Percentiles rank a stretch among this genome's conserved stretches.
These are phyloP conservation scores for Subanguina moxae DNA, from an alignment of 1,140 invertebrate species.

Conservation along the genomic window DNA sequence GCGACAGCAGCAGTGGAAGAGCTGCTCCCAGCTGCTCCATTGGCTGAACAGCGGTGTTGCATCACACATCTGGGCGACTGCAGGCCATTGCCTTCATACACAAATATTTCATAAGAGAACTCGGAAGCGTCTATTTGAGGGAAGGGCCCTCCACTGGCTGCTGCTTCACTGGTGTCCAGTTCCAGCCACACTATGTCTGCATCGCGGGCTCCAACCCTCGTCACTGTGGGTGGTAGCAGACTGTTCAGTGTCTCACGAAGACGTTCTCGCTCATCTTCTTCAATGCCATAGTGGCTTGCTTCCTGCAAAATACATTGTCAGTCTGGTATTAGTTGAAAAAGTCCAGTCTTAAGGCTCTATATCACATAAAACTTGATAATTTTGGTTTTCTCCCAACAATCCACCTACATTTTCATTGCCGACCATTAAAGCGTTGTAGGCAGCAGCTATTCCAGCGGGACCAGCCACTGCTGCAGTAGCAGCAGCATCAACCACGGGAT, in stretches of 20 bases:
- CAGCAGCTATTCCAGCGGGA: neutral
- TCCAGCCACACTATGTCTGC: conserved; percentile 51
- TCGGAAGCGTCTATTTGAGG: conserved; percentile 55
- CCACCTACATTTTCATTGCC: neutral
- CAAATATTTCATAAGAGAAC: conserved; percentile 49
- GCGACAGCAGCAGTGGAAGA: neutral
- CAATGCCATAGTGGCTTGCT: conserved; percentile 27
- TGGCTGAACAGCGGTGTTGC: conserved; percentile 13
- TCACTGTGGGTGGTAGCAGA: conserved; percentile 38
- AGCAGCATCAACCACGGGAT: neutral
- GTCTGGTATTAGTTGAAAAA: too few species aligned
- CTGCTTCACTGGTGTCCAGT: conserved; percentile 54
- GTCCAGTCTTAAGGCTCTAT: too few species aligned
- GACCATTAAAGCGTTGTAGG: neutral
- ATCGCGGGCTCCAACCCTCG: conserved; percentile 28
- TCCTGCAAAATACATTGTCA: too few species aligned
- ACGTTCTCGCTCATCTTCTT: conserved; percentile 50
- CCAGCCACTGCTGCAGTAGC: neutral
- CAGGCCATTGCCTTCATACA: conserved; percentile 42
- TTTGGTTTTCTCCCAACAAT: too few species aligned
- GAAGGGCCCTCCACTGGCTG: conserved; percentile 54
- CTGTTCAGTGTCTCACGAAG: conserved; percentile 43
- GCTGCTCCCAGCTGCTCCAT: neutral
- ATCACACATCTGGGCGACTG: neutral
- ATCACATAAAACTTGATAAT: too few species aligned